phyloP scores from a whole-genome alignment of 2,888 invertebrate species.

The Ectemnius continuus region DNA sequence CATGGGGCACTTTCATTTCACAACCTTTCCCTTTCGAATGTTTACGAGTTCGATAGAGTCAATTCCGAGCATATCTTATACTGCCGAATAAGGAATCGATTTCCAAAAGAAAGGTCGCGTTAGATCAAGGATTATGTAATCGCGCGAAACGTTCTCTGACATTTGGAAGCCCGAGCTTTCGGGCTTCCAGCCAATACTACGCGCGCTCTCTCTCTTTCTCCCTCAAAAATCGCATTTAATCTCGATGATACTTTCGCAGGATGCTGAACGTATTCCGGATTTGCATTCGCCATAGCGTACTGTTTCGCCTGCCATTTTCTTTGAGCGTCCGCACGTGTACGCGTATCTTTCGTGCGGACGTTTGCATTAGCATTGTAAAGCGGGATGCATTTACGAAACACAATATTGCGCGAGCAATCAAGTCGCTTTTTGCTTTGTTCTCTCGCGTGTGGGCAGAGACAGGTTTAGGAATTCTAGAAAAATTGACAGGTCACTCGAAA shows the following conservation, averaged over 20 bases:
- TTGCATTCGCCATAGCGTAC: not conserved
- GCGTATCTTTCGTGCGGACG: too few relatives aligned
- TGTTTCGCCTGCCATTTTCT: not conserved
- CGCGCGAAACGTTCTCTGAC: conserved; percentile 11
- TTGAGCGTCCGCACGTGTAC: too few relatives aligned
- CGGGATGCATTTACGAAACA: not conserved
- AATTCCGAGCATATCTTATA: too few relatives aligned
- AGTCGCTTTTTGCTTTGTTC: too few relatives aligned
- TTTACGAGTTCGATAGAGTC: too few relatives aligned
- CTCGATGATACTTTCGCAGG: not conserved
- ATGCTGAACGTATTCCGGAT: not conserved
- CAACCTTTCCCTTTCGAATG: too few relatives aligned
- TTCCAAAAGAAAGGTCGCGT: conserved; percentile 19
- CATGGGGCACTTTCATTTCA: too few relatives aligned
- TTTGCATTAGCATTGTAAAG: conserved; percentile 1
- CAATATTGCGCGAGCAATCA: too few relatives aligned
- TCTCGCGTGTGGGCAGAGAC: too few relatives aligned
- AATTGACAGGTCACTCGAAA: too few relatives aligned
- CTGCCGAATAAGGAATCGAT: not conserved
- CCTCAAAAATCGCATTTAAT: conserved; percentile 17
- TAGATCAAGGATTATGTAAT: conserved; percentile 18
- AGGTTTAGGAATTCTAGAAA: too few relatives aligned
- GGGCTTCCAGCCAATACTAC: conserved; percentile 12
- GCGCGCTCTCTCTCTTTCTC: not conserved
- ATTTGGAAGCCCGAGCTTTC: conserved; percentile 4